These are phyloP conservation scores for Odontothrips loti DNA, from an alignment of 2,888 invertebrate genomes.

Conservation along the genomic window DNA sequence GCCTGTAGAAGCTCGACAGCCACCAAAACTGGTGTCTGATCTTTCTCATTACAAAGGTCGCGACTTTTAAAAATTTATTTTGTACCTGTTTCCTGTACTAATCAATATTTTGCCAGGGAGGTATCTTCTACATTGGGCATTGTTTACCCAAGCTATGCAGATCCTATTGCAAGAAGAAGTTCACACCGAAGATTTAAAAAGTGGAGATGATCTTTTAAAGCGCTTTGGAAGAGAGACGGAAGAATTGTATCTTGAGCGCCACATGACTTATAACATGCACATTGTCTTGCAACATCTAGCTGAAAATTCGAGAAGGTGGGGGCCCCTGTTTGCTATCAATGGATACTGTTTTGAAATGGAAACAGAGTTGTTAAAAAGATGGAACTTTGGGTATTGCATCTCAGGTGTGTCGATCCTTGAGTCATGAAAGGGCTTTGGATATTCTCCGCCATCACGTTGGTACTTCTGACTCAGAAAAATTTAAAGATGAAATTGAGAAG, in stretches of 20 bases:
- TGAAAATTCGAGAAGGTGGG: not conserved
- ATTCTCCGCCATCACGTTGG: not conserved
- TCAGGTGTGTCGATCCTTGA: not conserved
- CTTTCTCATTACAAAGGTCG: not conserved
- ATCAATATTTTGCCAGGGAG: not conserved
- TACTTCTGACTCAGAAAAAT: not conserved
- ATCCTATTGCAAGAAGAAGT: not conserved
- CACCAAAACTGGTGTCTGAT: not conserved
- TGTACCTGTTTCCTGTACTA: not conserved
- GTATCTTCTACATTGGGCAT: not conserved
- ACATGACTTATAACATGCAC: not conserved
- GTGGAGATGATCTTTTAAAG: not conserved
- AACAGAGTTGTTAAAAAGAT: not conserved
- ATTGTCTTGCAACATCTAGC: not conserved
- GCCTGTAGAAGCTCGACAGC: not conserved
- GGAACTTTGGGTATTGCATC: not conserved
- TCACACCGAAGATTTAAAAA: not conserved
- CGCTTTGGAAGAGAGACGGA: not conserved
- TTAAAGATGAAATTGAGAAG: not conserved
- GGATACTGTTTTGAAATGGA: not conserved
- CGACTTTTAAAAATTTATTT: not conserved
- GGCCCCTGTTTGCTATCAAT: not conserved
- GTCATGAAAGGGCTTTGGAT: not conserved
- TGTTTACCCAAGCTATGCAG: not conserved
- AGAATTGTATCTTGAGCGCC: not conserved